Evolutionary conservation across 1,140 invertebrate species (phyloP).

Genomic region (Drosophila paulistorum): DNA sequence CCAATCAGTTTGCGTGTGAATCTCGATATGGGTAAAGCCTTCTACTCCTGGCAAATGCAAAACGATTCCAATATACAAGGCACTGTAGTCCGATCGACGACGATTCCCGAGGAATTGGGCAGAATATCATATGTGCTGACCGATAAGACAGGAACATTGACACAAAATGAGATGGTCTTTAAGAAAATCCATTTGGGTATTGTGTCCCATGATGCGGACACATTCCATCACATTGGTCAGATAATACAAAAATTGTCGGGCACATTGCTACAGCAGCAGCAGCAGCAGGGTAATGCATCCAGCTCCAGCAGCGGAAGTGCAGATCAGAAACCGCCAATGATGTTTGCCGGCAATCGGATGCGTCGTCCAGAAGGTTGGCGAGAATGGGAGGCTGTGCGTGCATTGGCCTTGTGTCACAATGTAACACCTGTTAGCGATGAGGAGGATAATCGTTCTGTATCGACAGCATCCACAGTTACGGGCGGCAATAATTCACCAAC

Average conservation of each 20-base stretch:
- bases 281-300: slow-evolving; percentile 60
- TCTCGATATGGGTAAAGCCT: slow-evolving; percentile 98
- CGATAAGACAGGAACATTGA: slow-evolving; percentile 99
- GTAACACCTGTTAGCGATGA: slow-evolving; percentile 98
- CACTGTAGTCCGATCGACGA: slow-evolving; percentile 98
- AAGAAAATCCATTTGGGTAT: slow-evolving; percentile 96
- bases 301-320: slow-evolving; percentile 51
- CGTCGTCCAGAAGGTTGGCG: slow-evolving; percentile 89
- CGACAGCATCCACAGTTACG: slow-evolving; percentile 85
- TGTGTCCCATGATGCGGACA: slow-evolving; percentile 93
- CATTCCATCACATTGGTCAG: slow-evolving; percentile 86
- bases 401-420: slow-evolving; percentile 98
- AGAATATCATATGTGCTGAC: slow-evolving; percentile 97
- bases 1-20: slow-evolving; percentile 99
- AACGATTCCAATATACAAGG: slow-evolving; percentile 95
- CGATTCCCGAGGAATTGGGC: slow-evolving; percentile 99
- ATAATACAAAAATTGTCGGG: slow-evolving; percentile 82
- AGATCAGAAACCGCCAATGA: slow-evolving; percentile 82
- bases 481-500: slow-evolving; percentile 79
- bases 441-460: slow-evolving; percentile 84
- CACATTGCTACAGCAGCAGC: slow-evolving; percentile 57
- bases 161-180: slow-evolving; percentile 99
- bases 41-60: slow-evolving; percentile 98
- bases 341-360: slow-evolving; percentile 84
- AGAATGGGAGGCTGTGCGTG: slow-evolving; percentile 95